Evolutionary conservation across 2,797 vertebrate genomes (phyloP), one percentile per base, ranked within the genome.

Genomic region (Syndactyla subalaris): DNA sequence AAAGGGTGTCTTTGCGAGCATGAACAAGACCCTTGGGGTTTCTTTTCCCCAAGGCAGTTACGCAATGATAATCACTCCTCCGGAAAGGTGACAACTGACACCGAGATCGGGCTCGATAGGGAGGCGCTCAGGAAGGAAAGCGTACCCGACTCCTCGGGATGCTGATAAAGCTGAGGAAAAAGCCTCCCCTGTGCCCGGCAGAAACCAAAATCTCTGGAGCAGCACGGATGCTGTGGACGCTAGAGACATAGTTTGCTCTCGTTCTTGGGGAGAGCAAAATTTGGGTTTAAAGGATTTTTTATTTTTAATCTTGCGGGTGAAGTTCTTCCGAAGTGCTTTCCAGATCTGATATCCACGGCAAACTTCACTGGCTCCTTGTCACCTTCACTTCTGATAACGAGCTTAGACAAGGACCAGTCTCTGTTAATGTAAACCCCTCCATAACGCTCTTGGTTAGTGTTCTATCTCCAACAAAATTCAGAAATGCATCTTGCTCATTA

Each of bases 281-380:
- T 63, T 49, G 24, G 30, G 30, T 82, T 75, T 27, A 72, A 90
- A 51, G 62, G 81, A 17, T 80, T 52, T 83, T 38, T 21, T 85
- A 11, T 75, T 93, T 73, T 80, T 43, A 63, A 77, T 51, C 73
- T 66, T 41, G 17, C 22, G 12, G 63, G 34, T 81, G 92, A 94
- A 85, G 30, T 90, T 92, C 89, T 68, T 95, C 78, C 80, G 34
- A 88, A 93, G 46, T 16, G 10, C 78, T 76, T 92, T 93, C 74
- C 95, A 95, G 88, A 90, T 92, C 94, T 89, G 94, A 94, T 86
- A 94, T 23, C 85, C 78, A 51, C 27, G 49, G 32, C 76, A 82
- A 67, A 80, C 41, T 51, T 52, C 81, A 22, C 71, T 55, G 80
- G 43, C 63, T 94, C 54, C 88, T 68, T 85, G 96, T 80, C 93